Base-by-base conservation (phyloP, 2,888 invertebrate genomes). In the Leuctra nigra region DNA sequence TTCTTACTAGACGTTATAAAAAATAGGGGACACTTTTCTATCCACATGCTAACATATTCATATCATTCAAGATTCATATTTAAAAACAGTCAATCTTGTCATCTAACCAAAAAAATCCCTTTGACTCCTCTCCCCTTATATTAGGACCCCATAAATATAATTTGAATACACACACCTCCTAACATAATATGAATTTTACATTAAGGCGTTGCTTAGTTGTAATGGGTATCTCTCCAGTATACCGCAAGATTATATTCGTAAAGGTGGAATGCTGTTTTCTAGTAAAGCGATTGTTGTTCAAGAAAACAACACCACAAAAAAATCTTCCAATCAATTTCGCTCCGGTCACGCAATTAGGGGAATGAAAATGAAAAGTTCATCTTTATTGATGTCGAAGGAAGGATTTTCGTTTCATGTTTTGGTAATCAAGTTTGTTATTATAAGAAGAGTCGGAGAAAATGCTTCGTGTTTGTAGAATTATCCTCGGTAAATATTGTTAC, bases 291-390 rank as follows among this genome's bases (percentile, higher is more conserved):
- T 18, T 20, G 33, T 14, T 6, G 18, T 20, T 44, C 20, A 9
- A 2, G 18, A 4, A 6, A 20, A 22, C 4, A 46, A 16, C 23
- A n/a, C n/a, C n/a, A 11, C 3, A 20, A 33, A 50, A 50, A 50
- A 35, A 16, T 50, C n/a, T n/a, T n/a, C 50, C 50, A 50, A 50
- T 50, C 50, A 50, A 50, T 6, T 50, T 50, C 18, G 33, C 35
- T 50, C 3, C 33, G 18, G 50, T 50, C 50, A 50, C 50, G 50
- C 50, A 29, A 50, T 50, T 50, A 50, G 50, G 13, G n/a, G 33
- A 35, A 16, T 50, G 35, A 29, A 33, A 50, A 33, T 29, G 50
- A 50, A 50, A n/a, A 50, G 50, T 35, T 29, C 16, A 33, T 48
- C 50, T 35, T 6, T n/a, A n/a, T n/a, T n/a, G 25, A 14, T 29